Evolutionary conservation across 1,140 invertebrate genomes (phyloP).

Genomic region (Bombus confusus): DNA sequence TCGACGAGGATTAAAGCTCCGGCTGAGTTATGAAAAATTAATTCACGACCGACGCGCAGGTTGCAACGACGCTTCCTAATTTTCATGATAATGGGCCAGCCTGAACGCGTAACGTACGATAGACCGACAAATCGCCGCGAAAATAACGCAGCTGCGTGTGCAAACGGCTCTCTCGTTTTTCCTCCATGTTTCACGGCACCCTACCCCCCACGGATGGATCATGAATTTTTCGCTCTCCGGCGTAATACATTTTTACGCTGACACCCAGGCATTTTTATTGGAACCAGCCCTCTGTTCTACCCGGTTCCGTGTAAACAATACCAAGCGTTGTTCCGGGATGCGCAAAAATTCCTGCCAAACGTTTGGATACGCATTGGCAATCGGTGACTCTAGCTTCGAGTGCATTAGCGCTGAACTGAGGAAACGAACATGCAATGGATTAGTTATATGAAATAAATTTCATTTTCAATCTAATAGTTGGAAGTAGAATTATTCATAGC

Average conservation of each 20-base stretch:
- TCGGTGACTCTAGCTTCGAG: neutral
- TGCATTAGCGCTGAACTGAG: neutral
- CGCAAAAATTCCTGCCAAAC: neutral
- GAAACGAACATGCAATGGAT: neutral
- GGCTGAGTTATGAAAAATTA: slow-evolving; percentile 61
- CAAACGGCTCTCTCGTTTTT: neutral
- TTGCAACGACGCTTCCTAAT: slow-evolving; percentile 48
- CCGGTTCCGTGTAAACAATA: slow-evolving; percentile 12
- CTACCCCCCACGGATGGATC: neutral
- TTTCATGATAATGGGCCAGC: slow-evolving; percentile 57
- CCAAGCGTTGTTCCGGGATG: neutral
- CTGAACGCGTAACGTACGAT: slow-evolving; percentile 23
- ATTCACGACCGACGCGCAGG: slow-evolving; percentile 16
- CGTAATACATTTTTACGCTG: slow-evolving; percentile 33
- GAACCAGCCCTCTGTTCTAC: neutral
- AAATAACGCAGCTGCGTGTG: slow-evolving; percentile 55
- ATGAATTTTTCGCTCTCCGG: slow-evolving; percentile 20
- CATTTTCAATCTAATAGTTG: neutral
- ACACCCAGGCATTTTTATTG: slow-evolving; percentile 40
- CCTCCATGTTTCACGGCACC: neutral
- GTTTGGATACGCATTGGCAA: neutral
- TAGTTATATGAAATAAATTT: neutral
- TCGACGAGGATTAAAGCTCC: slow-evolving; percentile 38
- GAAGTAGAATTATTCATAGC: neutral
- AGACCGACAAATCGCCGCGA: slow-evolving; percentile 39